A percentile compares a stretch with the other conserved stretches of the same genome.
Conservation (phyloP, 2,797 vertebrate species). For the Myotis vivesi region DNA sequence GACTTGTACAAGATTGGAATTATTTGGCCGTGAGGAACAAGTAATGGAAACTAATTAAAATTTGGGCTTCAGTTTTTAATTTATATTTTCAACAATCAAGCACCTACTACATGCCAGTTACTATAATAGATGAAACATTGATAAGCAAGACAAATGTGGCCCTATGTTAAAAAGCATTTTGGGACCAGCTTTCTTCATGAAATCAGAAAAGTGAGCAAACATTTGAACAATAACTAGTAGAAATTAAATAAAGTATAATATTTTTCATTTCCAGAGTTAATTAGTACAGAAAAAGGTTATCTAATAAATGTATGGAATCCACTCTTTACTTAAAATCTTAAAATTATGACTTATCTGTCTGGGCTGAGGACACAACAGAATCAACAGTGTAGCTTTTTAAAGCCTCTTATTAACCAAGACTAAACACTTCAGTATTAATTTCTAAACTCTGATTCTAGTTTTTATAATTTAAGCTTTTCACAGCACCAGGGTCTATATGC, state of each 20-base stretch:
- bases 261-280: background rate
- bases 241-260: background rate
- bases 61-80: background rate
- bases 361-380: background rate
- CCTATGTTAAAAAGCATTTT: background rate
- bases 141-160: background rate
- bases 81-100: constrained; percentile 3
- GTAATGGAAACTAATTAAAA: constrained; percentile 12
- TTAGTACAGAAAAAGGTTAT: background rate
- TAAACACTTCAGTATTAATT: background rate
- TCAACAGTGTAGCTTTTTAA: background rate
- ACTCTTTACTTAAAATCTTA: background rate
- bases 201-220: constrained; percentile 7
- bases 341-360: background rate
- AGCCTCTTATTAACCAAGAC: background rate
- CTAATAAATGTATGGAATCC: background rate
- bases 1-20: background rate
- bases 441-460: background rate
- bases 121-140: background rate
- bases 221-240: background rate
- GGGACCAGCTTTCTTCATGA: background rate
- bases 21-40: background rate
- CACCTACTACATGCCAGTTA: background rate
- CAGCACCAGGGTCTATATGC: background rate
- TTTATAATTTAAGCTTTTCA: constrained; percentile 10